Percentiles rank a stretch among this genome's conserved stretches.
Conservation (phyloP, 2,888 invertebrate genomes). For the Drosophila dives region DNA sequence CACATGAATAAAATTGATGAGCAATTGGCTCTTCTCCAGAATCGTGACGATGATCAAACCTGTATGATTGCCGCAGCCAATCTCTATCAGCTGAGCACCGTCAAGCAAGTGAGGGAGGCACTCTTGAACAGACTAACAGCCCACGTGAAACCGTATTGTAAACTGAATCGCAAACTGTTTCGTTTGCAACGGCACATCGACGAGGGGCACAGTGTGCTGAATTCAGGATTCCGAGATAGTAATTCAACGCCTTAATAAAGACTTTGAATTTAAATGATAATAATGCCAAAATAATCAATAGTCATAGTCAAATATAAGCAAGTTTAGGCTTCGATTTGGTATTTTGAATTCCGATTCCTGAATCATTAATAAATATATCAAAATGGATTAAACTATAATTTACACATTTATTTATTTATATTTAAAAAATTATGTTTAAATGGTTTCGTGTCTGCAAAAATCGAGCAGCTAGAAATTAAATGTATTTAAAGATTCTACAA, state of each 20-base stretch:
- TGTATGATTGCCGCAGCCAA: conserved; percentile 57
- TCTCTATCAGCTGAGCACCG: conserved; percentile 60
- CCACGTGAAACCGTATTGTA: conserved; percentile 44
- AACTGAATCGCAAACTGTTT: conserved; percentile 50
- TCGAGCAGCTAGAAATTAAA: neutral
- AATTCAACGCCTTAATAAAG: conserved; percentile 6
- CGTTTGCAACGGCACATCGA: conserved; percentile 52
- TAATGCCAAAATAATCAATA: neutral
- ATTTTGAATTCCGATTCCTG: neutral
- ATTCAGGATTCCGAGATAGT: conserved; percentile 27
- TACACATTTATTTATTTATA: neutral
- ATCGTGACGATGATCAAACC: conserved; percentile 45
- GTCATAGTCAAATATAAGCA: neutral
- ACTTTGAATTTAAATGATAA: neutral
- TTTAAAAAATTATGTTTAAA: neutral
- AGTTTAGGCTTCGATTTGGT: neutral
- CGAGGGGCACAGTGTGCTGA: conserved; percentile 39
- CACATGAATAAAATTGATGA: conserved; percentile 46
- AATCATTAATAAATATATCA: neutral
- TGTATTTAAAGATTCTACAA: neutral
- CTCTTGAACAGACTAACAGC: conserved; percentile 24
- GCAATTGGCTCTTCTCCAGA: conserved; percentile 46
- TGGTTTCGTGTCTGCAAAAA: neutral
- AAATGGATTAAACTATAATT: neutral
- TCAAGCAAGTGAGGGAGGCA: conserved; percentile 44